Evolutionary conservation across 1,140 invertebrate species (phyloP).

Genomic region (Polyergus mexicanus): DNA sequence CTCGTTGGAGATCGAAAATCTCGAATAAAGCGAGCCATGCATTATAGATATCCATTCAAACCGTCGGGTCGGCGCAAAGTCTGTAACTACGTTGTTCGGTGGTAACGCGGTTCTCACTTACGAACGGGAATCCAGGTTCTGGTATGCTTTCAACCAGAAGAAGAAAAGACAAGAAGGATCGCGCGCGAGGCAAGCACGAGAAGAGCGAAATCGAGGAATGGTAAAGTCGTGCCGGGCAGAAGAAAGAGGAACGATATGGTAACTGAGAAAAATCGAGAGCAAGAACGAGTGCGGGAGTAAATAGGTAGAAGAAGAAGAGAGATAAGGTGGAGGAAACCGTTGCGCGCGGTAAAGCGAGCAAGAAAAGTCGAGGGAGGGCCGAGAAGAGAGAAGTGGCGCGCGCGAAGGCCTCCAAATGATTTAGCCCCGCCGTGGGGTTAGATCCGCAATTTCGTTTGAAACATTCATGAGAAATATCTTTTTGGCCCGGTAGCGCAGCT

Average conservation of each 20-base stretch:
- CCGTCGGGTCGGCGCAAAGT: constrained; percentile 59
- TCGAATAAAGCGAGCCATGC: constrained; percentile 78
- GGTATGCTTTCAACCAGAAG: neutral
- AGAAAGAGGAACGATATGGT: constrained; percentile 46
- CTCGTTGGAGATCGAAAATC: constrained; percentile 78
- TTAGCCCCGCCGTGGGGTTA: constrained; percentile 83
- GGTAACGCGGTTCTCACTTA: constrained; percentile 55
- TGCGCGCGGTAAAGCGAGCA: constrained; percentile 25
- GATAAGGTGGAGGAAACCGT: constrained; percentile 4
- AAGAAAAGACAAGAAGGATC: neutral
- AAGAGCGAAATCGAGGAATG: constrained; percentile 44
- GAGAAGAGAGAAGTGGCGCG: constrained; percentile 42
- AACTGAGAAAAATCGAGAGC: constrained; percentile 33
- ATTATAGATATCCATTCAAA: constrained; percentile 81
- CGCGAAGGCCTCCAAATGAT: constrained; percentile 81
- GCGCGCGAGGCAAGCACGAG: constrained; percentile 37
- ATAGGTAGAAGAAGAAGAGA: constrained; percentile 47
- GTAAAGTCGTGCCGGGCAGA: neutral
- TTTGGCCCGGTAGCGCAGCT: constrained; percentile 75
- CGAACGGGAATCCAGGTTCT: constrained; percentile 48
- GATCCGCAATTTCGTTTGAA: constrained; percentile 85
- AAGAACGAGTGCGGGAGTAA: constrained; percentile 38
- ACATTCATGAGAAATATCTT: constrained; percentile 85
- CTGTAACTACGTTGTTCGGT: constrained; percentile 72
- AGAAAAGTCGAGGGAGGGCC: constrained; percentile 19